Percentiles rank a stretch among this genome's conserved stretches.
phyloP scores from a whole-genome alignment of 2,797 vertebrate genomes.

The Bradypodion pumilum region DNA sequence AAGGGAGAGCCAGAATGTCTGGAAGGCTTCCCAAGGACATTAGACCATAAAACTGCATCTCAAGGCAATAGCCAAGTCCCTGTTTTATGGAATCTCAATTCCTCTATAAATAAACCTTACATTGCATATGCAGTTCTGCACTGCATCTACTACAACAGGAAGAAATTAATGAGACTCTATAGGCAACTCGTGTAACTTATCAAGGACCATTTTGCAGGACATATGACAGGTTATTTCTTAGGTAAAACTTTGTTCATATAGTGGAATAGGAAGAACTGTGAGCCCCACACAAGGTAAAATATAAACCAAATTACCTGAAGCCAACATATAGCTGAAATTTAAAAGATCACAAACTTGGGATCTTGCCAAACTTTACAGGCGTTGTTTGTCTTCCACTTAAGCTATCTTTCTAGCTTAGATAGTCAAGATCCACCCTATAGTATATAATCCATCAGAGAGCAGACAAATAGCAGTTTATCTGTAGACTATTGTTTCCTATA shows the following conservation, averaged over 20 bases:
- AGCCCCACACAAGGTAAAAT: background rate
- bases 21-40: conserved; percentile 16
- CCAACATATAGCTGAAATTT: background rate
- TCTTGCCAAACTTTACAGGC: background rate
- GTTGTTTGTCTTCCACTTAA: background rate
- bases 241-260: background rate
- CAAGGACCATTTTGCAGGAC: background rate
- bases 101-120: background rate
- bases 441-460: background rate
- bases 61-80: background rate
- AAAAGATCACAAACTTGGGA: background rate
- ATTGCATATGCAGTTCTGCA: background rate
- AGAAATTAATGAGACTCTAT: background rate
- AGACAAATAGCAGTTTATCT: background rate
- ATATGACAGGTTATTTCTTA: background rate
- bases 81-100: background rate
- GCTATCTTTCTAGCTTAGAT: background rate
- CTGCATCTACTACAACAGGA: background rate
- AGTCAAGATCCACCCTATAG: background rate
- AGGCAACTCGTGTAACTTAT: background rate
- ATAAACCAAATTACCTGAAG: background rate
- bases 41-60: background rate
- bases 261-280: background rate
- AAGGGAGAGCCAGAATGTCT: conserved; percentile 8
- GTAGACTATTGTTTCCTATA: background rate